Evolutionary conservation across 2,888 invertebrate species (phyloP).

Genomic region (Opisthograptis luteolata): DNA sequence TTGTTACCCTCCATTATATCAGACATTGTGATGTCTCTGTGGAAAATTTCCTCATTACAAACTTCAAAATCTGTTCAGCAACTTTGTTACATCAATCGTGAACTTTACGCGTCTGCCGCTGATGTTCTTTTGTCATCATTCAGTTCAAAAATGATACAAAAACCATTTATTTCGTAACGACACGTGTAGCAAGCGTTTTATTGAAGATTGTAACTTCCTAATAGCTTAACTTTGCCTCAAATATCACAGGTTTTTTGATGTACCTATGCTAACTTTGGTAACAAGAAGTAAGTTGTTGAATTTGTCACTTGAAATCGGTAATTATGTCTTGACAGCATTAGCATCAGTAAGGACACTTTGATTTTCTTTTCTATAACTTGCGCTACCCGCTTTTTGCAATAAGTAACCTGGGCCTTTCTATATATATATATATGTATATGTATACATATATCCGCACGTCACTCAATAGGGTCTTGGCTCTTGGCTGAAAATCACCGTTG

Average conservation of each 20-base stretch:
- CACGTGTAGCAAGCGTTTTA: neutral
- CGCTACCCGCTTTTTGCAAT: too few relatives aligned
- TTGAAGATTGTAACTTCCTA: neutral
- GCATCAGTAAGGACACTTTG: neutral
- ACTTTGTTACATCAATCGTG: neutral
- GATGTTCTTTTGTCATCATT: constrained; percentile 1
- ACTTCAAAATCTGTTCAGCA: neutral
- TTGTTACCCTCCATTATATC: neutral
- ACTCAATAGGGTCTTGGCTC: too few relatives aligned
- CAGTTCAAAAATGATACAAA: neutral
- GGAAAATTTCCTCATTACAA: constrained; percentile 1
- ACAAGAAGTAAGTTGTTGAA: neutral
- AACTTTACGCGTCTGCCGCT: neutral
- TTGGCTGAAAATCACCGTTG: too few relatives aligned
- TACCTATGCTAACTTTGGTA: neutral
- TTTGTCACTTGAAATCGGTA: neutral
- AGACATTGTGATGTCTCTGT: neutral
- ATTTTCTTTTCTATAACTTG: too few relatives aligned
- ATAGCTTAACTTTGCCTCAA: neutral
- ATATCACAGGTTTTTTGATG: neutral
- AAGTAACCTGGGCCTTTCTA: too few relatives aligned
- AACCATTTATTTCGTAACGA: neutral
- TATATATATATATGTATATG: too few relatives aligned
- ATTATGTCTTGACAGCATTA: neutral
- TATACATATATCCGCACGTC: too few relatives aligned